Evolutionary conservation across 2,888 invertebrate species (phyloP).

Genomic region (Crioceris asparagi): DNA sequence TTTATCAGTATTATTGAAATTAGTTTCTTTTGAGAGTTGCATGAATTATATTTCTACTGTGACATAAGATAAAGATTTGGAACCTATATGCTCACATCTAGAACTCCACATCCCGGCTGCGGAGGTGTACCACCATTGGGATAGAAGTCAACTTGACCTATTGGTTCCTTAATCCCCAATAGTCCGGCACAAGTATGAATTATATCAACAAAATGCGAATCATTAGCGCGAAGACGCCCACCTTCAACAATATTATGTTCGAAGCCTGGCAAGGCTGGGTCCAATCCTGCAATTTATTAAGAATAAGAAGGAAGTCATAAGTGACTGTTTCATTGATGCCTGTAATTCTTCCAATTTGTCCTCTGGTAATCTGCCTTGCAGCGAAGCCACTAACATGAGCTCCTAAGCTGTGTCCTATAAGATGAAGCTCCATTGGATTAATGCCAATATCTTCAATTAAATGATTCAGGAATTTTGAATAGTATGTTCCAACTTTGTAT

Average conservation of each 20-base stretch:
- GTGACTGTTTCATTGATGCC: no score
- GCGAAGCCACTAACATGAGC: constrained; percentile 43
- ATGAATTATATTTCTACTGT: no score
- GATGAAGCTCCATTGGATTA: constrained; percentile 39
- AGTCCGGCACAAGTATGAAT: constrained; percentile 62
- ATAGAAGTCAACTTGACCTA: constrained; percentile 65
- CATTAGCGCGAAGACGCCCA: constrained; percentile 48
- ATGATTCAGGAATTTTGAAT: constrained; percentile 38
- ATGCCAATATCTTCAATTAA: constrained; percentile 30
- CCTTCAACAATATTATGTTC: constrained; percentile 38
- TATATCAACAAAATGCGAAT: constrained; percentile 66
- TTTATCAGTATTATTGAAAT: neutral
- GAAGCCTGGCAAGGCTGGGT: constrained; percentile 60
- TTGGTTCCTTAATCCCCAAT: constrained; percentile 47
- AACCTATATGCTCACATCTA: constrained; percentile 19
- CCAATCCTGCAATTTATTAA: constrained; percentile 34
- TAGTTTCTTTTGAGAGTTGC: neutral
- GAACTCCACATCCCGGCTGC: constrained; percentile 54
- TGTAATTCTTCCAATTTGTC: constrained; percentile 46
- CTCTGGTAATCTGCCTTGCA: constrained; percentile 34
- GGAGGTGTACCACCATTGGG: constrained; percentile 57
- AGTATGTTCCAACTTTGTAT: constrained; percentile 42
- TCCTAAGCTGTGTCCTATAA: constrained; percentile 50
- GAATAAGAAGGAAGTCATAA: neutral
- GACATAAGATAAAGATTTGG: no score